phyloP scores from a whole-genome alignment of 2,797 vertebrate species.

The Hapalemur alaotrensis region DNA sequence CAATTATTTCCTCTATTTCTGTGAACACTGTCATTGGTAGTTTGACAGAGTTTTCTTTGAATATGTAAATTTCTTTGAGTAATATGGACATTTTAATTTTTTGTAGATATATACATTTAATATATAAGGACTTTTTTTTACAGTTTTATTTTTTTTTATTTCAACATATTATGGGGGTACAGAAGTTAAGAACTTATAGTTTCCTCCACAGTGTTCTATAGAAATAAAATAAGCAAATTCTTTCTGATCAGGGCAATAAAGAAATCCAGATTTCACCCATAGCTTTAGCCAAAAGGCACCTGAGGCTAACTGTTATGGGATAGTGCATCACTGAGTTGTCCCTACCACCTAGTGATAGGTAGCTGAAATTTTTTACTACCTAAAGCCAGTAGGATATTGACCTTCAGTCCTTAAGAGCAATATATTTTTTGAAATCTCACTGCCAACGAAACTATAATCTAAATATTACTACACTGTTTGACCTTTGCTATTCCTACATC shows the following conservation, averaged over 20 bases:
- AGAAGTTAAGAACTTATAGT: neutral
- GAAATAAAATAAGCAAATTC: neutral
- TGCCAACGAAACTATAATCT: neutral
- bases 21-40: neutral
- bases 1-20: neutral
- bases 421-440: neutral
- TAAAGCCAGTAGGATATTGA: neutral
- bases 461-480: neutral
- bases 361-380: neutral
- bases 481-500: neutral
- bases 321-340: neutral
- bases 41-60: neutral
- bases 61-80: neutral
- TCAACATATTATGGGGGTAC: too few species aligned
- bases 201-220: neutral
- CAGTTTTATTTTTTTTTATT: too few species aligned
- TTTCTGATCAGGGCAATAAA: neutral
- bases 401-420: neutral
- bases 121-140: too few species aligned
- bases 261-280: neutral
- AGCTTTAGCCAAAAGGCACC: neutral
- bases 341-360: neutral
- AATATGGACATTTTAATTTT: neutral
- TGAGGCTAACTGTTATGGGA: neutral
- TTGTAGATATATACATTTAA: neutral